phyloP scores from a whole-genome alignment of 2,797 vertebrate genomes.

The Aulostomus chinensis region DNA sequence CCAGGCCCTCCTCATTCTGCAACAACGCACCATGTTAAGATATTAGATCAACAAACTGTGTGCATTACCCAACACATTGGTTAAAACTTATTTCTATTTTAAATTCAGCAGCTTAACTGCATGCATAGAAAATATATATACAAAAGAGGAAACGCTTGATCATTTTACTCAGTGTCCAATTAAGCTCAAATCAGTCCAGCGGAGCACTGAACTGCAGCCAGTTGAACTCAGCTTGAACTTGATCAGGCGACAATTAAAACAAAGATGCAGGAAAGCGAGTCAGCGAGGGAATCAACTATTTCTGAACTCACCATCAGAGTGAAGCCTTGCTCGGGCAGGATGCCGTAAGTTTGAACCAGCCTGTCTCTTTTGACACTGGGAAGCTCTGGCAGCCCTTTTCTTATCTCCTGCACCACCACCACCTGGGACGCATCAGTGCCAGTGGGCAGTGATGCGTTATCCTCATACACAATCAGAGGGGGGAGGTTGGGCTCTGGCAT shows the following conservation, averaged over 20 bases:
- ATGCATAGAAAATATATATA: too few species aligned
- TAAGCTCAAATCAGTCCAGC: conserved; percentile 16
- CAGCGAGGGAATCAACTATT: neutral
- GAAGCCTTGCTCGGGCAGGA: conserved; percentile 92
- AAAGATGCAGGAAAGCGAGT: conserved; percentile 9
- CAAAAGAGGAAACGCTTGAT: neutral
- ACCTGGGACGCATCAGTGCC: conserved; percentile 79
- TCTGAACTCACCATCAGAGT: conserved; percentile 86
- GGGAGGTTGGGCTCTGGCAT: conserved; percentile 99
- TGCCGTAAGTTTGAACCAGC: conserved; percentile 84
- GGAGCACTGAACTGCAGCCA: conserved; percentile 10
- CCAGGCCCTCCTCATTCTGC: conserved; percentile 92
- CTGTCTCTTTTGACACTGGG: conserved; percentile 85
- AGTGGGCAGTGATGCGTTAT: conserved; percentile 78
- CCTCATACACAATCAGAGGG: conserved; percentile 88
- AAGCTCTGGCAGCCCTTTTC: conserved; percentile 87
- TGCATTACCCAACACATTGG: too few species aligned
- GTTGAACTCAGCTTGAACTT: conserved; percentile 3
- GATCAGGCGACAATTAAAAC: conserved; percentile 26
- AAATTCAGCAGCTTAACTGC: too few species aligned
- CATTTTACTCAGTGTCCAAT: conserved; percentile 11
- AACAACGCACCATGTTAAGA: too few species aligned
- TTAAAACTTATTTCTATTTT: too few species aligned
- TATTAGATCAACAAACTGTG: too few species aligned
- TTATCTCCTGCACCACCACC: conserved; percentile 87